Evolutionary conservation across 2,113 vertebrate genomes (phyloP).

Genomic region (Cromileptes altivelis): DNA sequence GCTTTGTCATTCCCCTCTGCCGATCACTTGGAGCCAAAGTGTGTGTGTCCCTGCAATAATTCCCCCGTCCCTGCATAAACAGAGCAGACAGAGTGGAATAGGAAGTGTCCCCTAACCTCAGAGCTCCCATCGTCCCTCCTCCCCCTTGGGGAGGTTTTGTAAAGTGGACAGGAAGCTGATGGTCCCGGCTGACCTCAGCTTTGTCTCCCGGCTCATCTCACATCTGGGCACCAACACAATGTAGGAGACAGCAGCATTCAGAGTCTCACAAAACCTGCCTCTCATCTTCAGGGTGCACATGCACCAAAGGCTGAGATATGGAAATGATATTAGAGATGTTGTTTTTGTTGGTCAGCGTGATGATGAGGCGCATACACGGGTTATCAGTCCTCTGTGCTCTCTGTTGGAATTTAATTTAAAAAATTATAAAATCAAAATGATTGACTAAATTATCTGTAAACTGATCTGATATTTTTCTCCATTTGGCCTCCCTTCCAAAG

Average conservation of each 20-base stretch:
- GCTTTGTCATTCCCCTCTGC: conserved; percentile 7
- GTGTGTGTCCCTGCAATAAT: conserved; percentile 21
- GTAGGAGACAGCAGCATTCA: conserved; percentile 32
- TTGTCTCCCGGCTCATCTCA: conserved; percentile 77
- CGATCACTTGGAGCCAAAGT: background rate
- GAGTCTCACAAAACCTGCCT: conserved; percentile 24
- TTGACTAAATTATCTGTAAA: background rate
- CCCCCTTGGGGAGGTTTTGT: conserved; percentile 56
- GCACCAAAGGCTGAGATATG: background rate
- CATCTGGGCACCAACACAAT: conserved; percentile 51
- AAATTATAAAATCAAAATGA: background rate
- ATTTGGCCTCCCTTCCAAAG: background rate
- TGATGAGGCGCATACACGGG: background rate
- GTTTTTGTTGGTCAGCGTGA: background rate
- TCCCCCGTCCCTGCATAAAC: conserved; percentile 4
- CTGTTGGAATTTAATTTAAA: background rate
- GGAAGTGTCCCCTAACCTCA: conserved; percentile 77
- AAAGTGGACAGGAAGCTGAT: conserved; percentile 68
- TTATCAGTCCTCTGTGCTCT: background rate
- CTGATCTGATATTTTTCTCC: background rate
- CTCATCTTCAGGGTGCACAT: conserved; percentile 11
- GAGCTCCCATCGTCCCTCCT: conserved; percentile 50
- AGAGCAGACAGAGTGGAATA: conserved; percentile 56
- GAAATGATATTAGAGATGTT: background rate
- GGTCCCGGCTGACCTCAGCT: conserved; percentile 74